Conservation (phyloP, 2,113 vertebrate genomes). For the Pituophis catenifer region DNA sequence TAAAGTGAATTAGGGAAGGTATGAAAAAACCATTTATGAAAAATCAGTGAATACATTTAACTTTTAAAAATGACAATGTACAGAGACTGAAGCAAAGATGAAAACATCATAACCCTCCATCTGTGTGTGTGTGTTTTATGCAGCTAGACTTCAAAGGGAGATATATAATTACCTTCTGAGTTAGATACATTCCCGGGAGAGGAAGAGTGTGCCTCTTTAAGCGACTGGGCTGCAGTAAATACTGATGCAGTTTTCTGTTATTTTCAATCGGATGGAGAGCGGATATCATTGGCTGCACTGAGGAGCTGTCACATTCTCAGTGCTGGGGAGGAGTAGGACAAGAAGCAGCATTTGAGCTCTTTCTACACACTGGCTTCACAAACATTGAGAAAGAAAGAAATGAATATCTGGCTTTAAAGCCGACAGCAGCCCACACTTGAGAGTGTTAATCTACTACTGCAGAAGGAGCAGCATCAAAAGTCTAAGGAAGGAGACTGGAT, state of each 20-base stretch:
- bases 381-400: conserved; percentile 47
- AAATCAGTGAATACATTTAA: not conserved
- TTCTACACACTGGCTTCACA: conserved; percentile 29
- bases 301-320: conserved; percentile 57
- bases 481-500: conserved; percentile 29
- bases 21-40: not conserved
- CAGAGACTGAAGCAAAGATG: not conserved
- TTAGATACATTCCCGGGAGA: not conserved
- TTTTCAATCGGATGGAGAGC: conserved; percentile 54
- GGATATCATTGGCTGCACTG: conserved; percentile 55
- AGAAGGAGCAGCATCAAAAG: conserved; percentile 47
- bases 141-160: not conserved
- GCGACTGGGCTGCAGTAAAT: conserved; percentile 52
- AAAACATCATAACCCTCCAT: not conserved
- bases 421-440: conserved; percentile 48
- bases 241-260: conserved; percentile 48
- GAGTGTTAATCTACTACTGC: conserved; percentile 49
- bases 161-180: not conserved
- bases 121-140: not conserved
- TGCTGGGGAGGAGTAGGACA: conserved; percentile 52
- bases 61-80: not conserved
- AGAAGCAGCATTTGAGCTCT: conserved; percentile 51
- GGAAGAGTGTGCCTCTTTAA: conserved; percentile 52
- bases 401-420: conserved; percentile 55
- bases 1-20: not conserved